These are phyloP conservation scores for Cheirogaleus medius DNA, from an alignment of 2,113 vertebrate species.

Conservation along the genomic window DNA sequence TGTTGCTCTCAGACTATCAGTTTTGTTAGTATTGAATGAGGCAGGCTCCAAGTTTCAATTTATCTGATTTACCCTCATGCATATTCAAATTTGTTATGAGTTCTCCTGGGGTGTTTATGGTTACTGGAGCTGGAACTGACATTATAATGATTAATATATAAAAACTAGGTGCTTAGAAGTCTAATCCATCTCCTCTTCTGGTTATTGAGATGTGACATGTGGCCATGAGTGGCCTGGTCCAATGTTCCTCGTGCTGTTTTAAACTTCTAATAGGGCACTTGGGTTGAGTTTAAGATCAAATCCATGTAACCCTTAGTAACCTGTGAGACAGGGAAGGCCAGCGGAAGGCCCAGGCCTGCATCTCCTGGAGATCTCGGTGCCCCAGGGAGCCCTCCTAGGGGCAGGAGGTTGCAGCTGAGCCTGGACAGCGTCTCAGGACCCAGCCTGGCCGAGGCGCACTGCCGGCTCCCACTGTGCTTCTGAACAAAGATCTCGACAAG, in stretches of 20 bases:
- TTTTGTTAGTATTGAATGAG: neutral
- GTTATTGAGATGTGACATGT: neutral
- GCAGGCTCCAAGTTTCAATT: neutral
- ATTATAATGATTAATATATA: neutral
- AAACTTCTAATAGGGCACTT: neutral
- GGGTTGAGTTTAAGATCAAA: neutral
- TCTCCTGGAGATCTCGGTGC: too few relatives aligned
- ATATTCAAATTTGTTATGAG: neutral
- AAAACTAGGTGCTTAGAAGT: neutral
- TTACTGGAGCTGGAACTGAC: neutral
- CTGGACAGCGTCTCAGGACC: neutral
- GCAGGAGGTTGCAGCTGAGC: neutral
- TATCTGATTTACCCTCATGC: neutral
- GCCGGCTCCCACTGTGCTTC: too few relatives aligned
- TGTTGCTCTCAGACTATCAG: neutral
- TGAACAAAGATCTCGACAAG: neutral
- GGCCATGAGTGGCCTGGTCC: neutral
- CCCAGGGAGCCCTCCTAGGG: neutral
- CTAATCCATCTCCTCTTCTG: neutral
- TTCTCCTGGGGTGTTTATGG: neutral
- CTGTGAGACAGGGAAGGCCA: too few relatives aligned
- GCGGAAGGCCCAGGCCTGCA: neutral
- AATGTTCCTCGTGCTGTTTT: neutral
- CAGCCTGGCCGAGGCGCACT: too few relatives aligned
- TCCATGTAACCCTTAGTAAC: neutral